Conservation (phyloP, 2,797 vertebrate genomes). For the Chanos chanos region DNA sequence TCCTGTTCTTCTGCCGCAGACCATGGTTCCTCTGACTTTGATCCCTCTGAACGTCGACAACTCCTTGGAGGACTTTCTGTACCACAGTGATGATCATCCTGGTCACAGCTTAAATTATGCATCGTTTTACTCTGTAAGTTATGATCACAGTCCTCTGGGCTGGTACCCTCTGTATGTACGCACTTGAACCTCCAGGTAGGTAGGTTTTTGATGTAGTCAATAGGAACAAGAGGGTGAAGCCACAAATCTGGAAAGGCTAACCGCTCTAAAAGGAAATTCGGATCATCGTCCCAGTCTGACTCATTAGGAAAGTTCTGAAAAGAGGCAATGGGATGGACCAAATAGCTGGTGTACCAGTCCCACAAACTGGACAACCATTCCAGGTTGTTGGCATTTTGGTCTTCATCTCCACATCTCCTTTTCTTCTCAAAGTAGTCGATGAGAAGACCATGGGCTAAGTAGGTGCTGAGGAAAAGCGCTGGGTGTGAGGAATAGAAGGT, state of each 20-base stretch:
- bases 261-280: slow-evolving; percentile 83
- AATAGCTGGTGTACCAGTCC: slow-evolving; percentile 97
- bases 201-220: slow-evolving; percentile 91
- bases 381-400: slow-evolving; percentile 90
- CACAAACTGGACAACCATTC: slow-evolving; percentile 96
- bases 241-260: slow-evolving; percentile 95
- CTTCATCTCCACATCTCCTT: slow-evolving; percentile 73
- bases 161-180: not conserved
- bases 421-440: slow-evolving; percentile 98
- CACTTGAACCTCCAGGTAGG: slow-evolving; percentile 85
- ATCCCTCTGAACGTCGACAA: not conserved
- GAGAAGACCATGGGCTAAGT: slow-evolving; percentile 89
- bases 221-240: slow-evolving; percentile 89
- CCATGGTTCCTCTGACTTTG: slow-evolving; percentile 57
- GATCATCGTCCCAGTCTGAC: slow-evolving; percentile 94
- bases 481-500: slow-evolving; percentile 97
- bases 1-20: slow-evolving; percentile 63
- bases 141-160: slow-evolving; percentile 24
- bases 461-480: slow-evolving; percentile 92
- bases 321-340: slow-evolving; percentile 90
- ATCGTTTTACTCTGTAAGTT: not conserved
- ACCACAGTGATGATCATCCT: slow-evolving; percentile 12
- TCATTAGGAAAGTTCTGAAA: slow-evolving; percentile 86
- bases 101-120: slow-evolving; percentile 4
- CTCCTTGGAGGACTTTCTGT: not conserved